Conservation (phyloP, 2,113 vertebrate genomes). For the Alces alces region DNA sequence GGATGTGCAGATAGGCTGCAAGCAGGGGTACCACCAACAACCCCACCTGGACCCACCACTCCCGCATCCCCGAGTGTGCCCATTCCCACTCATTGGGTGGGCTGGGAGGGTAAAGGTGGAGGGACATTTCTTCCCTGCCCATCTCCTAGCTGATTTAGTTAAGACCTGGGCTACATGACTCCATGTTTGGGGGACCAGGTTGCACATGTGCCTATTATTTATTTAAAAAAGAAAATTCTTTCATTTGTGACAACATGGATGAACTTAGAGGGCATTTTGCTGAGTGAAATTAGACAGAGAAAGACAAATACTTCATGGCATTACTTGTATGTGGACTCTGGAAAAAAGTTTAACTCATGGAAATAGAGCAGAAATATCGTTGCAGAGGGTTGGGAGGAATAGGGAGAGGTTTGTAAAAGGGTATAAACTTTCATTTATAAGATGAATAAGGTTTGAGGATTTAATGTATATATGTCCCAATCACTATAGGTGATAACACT, state of each 20-base stretch:
- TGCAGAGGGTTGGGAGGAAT: not conserved
- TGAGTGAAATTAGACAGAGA: not conserved
- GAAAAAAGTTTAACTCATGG: not conserved
- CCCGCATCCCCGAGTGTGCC: conserved; percentile 81
- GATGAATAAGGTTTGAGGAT: not conserved
- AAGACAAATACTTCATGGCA: not conserved
- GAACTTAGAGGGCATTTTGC: not conserved
- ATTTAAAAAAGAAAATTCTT: not conserved
- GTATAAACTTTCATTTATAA: not conserved
- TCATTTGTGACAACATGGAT: not conserved
- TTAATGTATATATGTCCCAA: not conserved
- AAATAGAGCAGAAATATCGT: not conserved
- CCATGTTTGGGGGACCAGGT: not conserved
- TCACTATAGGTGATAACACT: not conserved
- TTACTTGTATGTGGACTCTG: not conserved
- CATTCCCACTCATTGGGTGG: not conserved
- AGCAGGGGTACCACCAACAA: conserved; percentile 89
- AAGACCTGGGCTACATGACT: not conserved
- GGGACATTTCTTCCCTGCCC: not conserved
- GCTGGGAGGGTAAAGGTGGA: not conserved
- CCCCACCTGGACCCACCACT: conserved; percentile 94
- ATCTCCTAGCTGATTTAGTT: conserved; percentile 20
- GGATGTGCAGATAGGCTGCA: conserved; percentile 93
- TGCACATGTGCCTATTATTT: not conserved
- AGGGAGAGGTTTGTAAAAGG: not conserved